phyloP scores from a whole-genome alignment of 2,113 vertebrate species.

The Thomomys bottae region DNA sequence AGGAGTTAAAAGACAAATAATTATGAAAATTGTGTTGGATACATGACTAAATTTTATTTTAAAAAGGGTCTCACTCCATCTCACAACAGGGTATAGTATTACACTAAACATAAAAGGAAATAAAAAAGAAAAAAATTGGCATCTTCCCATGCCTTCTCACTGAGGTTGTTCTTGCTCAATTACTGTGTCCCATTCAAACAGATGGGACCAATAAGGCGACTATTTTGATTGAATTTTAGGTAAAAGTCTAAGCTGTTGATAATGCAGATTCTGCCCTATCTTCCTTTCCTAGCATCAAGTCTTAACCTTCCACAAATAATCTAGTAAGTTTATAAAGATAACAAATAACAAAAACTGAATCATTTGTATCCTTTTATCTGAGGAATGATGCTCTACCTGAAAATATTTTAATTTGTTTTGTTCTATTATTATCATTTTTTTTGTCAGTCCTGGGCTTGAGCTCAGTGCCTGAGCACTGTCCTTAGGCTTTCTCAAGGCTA shows the following conservation, averaged over 20 bases:
- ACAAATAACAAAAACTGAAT: slow-evolving; percentile 26
- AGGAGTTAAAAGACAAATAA: not conserved
- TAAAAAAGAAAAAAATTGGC: not conserved
- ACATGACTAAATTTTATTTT: not conserved
- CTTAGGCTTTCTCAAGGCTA: too few species aligned
- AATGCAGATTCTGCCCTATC: not conserved
- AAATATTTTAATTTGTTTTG: slow-evolving; percentile 1
- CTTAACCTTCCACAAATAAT: not conserved
- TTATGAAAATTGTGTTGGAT: not conserved
- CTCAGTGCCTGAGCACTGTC: too few species aligned
- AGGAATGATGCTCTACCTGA: slow-evolving; percentile 22
- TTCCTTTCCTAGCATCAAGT: not conserved
- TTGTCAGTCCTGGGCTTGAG: too few species aligned
- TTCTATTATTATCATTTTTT: not conserved
- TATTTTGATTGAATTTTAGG: not conserved
- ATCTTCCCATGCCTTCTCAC: not conserved
- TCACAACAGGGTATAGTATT: not conserved
- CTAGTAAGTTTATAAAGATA: not conserved
- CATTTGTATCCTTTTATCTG: not conserved
- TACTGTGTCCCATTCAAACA: not conserved
- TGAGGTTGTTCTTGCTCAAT: slow-evolving; percentile 16
- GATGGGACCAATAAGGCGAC: not conserved
- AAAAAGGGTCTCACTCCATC: not conserved
- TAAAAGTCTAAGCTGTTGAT: slow-evolving; percentile 34
- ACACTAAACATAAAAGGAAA: not conserved